Evolutionary conservation across 2,797 vertebrate species (phyloP).

Genomic region (Sebastolobus altivelis): DNA sequence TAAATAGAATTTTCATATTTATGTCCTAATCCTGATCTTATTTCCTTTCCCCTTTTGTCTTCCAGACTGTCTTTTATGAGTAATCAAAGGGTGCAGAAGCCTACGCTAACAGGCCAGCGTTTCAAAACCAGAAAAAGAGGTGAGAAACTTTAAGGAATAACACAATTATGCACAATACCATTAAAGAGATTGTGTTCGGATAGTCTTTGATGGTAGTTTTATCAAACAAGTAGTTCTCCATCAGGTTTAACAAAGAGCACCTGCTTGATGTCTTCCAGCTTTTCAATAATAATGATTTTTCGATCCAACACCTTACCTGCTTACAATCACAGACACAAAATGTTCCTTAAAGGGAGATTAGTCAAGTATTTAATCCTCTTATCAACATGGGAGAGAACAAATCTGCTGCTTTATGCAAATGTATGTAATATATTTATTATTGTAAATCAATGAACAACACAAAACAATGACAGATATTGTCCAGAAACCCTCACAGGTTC

Average conservation of each 20-base stretch:
- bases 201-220: not conserved
- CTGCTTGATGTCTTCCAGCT: not conserved
- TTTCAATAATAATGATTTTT: not conserved
- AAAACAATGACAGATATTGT: too few species aligned
- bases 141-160: constrained; percentile 39
- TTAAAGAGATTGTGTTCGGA: not conserved
- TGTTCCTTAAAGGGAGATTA: too few species aligned
- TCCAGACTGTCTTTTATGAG: constrained; percentile 98
- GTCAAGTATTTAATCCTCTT: too few species aligned
- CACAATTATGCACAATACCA: too few species aligned
- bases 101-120: constrained; percentile 98
- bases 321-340: not conserved
- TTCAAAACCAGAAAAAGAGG: constrained; percentile 99
- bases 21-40: not conserved
- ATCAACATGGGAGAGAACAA: too few species aligned
- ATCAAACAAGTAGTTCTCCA: not conserved
- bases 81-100: constrained; percentile 99
- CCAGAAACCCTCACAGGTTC: too few species aligned
- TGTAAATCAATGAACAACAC: too few species aligned
- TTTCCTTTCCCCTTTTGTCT: not conserved
- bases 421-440: too few species aligned
- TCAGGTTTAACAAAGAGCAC: not conserved
- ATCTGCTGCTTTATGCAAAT: too few species aligned
- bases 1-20: not conserved
- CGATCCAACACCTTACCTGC: not conserved